A percentile compares a stretch with the other conserved stretches of the same genome.
Evolutionary conservation across 2,888 invertebrate genomes (phyloP).

Genomic region (Ectemnius continuus): DNA sequence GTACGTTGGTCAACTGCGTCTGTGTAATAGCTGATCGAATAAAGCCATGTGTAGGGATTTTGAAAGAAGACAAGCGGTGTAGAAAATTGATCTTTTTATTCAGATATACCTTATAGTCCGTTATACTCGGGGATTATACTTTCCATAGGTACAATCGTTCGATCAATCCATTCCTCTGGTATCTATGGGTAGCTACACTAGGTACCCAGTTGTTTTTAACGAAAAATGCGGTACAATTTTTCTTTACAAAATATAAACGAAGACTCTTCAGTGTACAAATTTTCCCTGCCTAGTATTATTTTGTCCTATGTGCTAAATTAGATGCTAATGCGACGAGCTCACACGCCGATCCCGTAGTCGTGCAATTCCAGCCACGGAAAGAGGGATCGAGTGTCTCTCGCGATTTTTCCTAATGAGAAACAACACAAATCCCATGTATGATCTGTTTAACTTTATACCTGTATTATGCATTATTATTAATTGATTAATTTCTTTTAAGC

Average conservation of each 20-base stretch:
- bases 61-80: slow-evolving; percentile 42
- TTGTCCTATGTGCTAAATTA: slow-evolving; percentile 39
- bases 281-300: slow-evolving; percentile 38
- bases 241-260: slow-evolving; percentile 58
- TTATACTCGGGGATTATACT: slow-evolving; percentile 60
- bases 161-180: slow-evolving; percentile 49
- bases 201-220: slow-evolving; percentile 46
- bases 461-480: slow-evolving; percentile 42
- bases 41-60: slow-evolving; percentile 10
- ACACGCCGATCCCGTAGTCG: slow-evolving; percentile 13
- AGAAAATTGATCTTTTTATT: slow-evolving; percentile 64
- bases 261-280: slow-evolving; percentile 52
- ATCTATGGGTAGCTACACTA: slow-evolving; percentile 47
- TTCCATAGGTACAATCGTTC: slow-evolving; percentile 59
- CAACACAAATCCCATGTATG: slow-evolving; percentile 6
- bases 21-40: too few species aligned
- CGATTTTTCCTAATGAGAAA: slow-evolving; percentile 23
- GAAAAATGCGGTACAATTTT: slow-evolving; percentile 42
- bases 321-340: slow-evolving; percentile 39
- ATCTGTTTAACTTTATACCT: slow-evolving; percentile 37
- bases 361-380: slow-evolving; percentile 35
- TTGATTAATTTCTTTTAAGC: slow-evolving; percentile 45
- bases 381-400: slow-evolving; percentile 12
- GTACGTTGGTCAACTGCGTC: too few species aligned
- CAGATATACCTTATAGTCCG: slow-evolving; percentile 58